These are phyloP conservation scores for Dipodomys spectabilis DNA, from an alignment of 2,113 vertebrate species.

Conservation along the genomic window DNA sequence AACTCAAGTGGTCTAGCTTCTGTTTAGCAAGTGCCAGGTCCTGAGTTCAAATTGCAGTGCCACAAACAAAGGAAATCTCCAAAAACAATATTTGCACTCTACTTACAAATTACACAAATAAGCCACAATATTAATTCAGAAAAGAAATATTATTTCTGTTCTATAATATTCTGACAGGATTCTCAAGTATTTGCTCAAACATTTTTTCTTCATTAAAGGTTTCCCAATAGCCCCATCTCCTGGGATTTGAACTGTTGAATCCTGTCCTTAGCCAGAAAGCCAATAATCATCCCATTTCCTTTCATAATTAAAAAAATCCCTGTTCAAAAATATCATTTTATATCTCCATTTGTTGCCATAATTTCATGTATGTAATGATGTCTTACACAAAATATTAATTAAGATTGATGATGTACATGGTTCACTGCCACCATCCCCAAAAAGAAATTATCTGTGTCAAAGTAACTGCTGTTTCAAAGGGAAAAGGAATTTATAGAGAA, in stretches of 20 bases:
- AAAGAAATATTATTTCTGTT: conserved; percentile 7
- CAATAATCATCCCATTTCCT: conserved; percentile 43
- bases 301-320: neutral
- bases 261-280: conserved; percentile 11
- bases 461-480: too few relatives aligned
- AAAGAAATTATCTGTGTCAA: too few relatives aligned
- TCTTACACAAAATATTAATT: conserved; percentile 4
- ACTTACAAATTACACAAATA: too few relatives aligned
- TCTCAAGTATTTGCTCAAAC: neutral
- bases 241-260: neutral
- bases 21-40: too few relatives aligned
- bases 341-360: neutral
- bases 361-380: conserved; percentile 6
- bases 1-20: too few relatives aligned
- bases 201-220: conserved; percentile 32
- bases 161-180: conserved; percentile 1
- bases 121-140: conserved; percentile 2
- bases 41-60: too few relatives aligned
- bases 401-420: too few relatives aligned
- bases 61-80: too few relatives aligned
- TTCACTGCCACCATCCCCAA: too few relatives aligned
- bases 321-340: conserved; percentile 5
- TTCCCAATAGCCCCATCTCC: neutral
- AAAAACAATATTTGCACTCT: too few relatives aligned
- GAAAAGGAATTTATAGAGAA: too few relatives aligned